These are phyloP conservation scores for Carassius carassius DNA, from an alignment of 2,113 vertebrate species.

Conservation along the genomic window DNA sequence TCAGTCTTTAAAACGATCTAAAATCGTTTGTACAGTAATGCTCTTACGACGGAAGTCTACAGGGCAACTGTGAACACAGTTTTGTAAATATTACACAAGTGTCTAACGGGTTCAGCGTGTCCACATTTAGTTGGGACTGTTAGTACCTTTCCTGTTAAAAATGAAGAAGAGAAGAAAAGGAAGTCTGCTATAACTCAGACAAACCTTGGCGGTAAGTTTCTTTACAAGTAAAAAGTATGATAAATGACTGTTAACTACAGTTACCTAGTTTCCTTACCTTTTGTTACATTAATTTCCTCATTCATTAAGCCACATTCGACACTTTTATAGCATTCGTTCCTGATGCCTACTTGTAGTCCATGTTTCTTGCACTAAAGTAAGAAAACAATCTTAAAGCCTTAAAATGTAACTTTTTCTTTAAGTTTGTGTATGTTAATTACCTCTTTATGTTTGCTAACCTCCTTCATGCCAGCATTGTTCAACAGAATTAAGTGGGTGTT, in stretches of 20 bases:
- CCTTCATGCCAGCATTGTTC: not conserved
- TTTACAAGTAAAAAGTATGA: not conserved
- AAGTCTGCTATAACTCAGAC: not conserved
- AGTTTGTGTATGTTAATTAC: not conserved
- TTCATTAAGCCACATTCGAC: not conserved
- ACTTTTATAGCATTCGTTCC: not conserved
- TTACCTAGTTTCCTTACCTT: not conserved
- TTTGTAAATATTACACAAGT: too few relatives aligned
- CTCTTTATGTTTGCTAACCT: not conserved
- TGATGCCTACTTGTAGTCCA: not conserved
- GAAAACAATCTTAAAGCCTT: too few relatives aligned
- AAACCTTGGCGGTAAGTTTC: not conserved
- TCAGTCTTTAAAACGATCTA: not conserved
- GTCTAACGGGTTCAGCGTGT: too few relatives aligned
- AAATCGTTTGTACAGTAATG: not conserved
- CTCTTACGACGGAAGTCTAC: not conserved
- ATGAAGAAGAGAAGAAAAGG: not conserved
- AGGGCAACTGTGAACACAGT: not conserved
- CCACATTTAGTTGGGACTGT: not conserved
- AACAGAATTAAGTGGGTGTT: not conserved
- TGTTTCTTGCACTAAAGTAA: too few relatives aligned
- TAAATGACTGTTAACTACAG: not conserved
- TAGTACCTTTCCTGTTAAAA: not conserved
- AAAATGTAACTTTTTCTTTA: not conserved
- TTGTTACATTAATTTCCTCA: not conserved